Base-by-base conservation (phyloP, 2,113 vertebrate genomes). In the Empidonax alnorum region DNA sequence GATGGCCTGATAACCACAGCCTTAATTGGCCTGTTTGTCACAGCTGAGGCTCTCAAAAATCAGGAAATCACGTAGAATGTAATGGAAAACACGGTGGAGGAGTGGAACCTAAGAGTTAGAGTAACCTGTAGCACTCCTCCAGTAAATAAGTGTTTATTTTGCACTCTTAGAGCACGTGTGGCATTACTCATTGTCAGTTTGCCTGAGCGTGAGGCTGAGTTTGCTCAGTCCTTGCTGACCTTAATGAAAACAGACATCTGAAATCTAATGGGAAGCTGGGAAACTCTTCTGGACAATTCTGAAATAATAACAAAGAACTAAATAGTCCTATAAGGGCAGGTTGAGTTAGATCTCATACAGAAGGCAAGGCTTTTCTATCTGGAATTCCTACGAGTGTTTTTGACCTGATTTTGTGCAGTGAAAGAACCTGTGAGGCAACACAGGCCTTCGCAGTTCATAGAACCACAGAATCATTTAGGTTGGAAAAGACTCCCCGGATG, bases 111-210 rank as follows among this genome's bases (percentile, higher is more conserved):
- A 1, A 12, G 28, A 15, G 8, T 28, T 58, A 14, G 19, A 5
- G 65, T 16, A 3, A 65, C 27, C 50, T 66, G 3, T 13, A 73
- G 41, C 41, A 11, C 35, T 63, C 41, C 33, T 59, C 13, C 63
- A 22, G 17, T 35, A 31, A 69, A n/a, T 31, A 5, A 27, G 4
- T 12, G 39, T 12, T 47, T 41, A 16, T 78, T 65, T 42, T 79
- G 19, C 10, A 1, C 25, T 16, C 79, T 13, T 18, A 20, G 37
- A 61, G 33, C 15, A 1, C 11, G 0, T 2, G 35, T 74, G 56
- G 14, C 6, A 2, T 25, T 33, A 31, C 81, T 76, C 6, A 1
- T 2, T 9, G 28, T 16, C 59, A 58, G 12, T 68, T 69, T 81
- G 18, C 30, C 23, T 49, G 37, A 37, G 27, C 4, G 0, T 8